Percentiles rank a stretch among this genome's conserved stretches.
Conservation (phyloP, 2,797 vertebrate genomes). For the Heliangelus exortis region DNA sequence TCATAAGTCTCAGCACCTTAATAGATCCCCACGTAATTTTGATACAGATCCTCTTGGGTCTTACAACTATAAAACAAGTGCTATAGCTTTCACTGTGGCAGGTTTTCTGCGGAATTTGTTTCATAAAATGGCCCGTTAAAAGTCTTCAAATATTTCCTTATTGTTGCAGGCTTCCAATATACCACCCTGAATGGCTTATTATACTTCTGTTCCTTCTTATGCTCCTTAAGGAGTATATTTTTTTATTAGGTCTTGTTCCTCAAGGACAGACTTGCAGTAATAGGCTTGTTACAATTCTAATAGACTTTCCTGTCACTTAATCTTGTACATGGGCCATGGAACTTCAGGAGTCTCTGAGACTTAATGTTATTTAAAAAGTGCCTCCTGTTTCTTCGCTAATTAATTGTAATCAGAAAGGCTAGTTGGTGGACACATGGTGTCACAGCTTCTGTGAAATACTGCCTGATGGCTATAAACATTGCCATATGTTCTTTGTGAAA, state of each 20-base stretch:
- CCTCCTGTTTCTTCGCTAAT: conserved; percentile 77
- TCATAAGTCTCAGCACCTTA: neutral
- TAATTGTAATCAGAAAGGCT: conserved; percentile 80
- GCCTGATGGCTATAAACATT: conserved; percentile 78
- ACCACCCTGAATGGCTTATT: conserved; percentile 15
- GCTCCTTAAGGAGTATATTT: neutral
- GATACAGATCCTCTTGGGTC: conserved; percentile 3
- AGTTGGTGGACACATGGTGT: conserved; percentile 81
- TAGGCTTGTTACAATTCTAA: conserved; percentile 44
- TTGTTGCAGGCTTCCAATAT: conserved; percentile 32
- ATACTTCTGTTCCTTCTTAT: neutral
- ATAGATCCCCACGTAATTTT: conserved; percentile 17
- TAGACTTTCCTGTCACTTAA: conserved; percentile 49
- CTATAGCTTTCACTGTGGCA: conserved; percentile 2
- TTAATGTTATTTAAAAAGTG: conserved; percentile 71
- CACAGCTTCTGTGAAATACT: conserved; percentile 74
- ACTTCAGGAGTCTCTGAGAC: conserved; percentile 60
- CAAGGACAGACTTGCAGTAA: conserved; percentile 1
- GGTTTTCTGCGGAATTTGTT: conserved; percentile 34
- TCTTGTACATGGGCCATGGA: conserved; percentile 56
- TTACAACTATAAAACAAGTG: conserved; percentile 22
- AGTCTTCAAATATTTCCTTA: conserved; percentile 49
- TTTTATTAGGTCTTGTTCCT: conserved; percentile 39
- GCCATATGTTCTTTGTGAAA: conserved; percentile 80
- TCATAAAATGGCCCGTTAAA: conserved; percentile 31